Base-by-base conservation (phyloP, 2,888 invertebrate species). In the Diaprepes abbreviatus region DNA sequence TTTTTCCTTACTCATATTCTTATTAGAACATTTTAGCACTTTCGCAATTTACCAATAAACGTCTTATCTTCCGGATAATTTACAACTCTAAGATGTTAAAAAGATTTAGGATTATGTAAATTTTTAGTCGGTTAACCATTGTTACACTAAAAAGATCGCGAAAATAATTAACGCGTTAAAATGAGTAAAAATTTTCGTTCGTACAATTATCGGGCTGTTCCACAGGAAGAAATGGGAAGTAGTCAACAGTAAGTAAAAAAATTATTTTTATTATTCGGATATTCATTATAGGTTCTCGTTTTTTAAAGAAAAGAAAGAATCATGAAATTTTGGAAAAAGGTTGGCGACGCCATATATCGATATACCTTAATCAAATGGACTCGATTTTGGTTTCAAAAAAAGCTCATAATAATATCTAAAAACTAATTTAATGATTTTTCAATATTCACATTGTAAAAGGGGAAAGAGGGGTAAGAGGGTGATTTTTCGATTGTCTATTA, bases 1-100 rank as follows among this genome's bases (percentile, higher is more conserved):
- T 21, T 43, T 19, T 43, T 43, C 43, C n/a, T 43, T 43, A 43
- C 10, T 21, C 43, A 43, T 40, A 10, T 21, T 21, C 19, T n/a
- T n/a, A n/a, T 43, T 43, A 43, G n/a, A 21, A 43, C 1, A 21
- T 43, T 21, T 43, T 43, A 43, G 43, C 43, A 40, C 40, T 40
- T 40, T 40, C 40, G 17, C 17, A 40, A 40, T 40, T 40, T 16
- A 14, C 17, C 17, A 40, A 16, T 40, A 40, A 40, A 40, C 40
- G 0, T 40, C 40, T 43, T 43, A 43, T 43, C 43, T 43, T 43
- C 43, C 7, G 40, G 21, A 43, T 43, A 43, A 43, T 43, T 43
- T 43, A 43, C 43, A 43, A 19, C 43, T 43, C n/a, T 43, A 10
- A 43, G 5, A 43, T 10, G 43, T 19, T 43, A 43, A 43, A 17